Conservation (phyloP, 2,113 vertebrate species). For the Grantiella picta region DNA sequence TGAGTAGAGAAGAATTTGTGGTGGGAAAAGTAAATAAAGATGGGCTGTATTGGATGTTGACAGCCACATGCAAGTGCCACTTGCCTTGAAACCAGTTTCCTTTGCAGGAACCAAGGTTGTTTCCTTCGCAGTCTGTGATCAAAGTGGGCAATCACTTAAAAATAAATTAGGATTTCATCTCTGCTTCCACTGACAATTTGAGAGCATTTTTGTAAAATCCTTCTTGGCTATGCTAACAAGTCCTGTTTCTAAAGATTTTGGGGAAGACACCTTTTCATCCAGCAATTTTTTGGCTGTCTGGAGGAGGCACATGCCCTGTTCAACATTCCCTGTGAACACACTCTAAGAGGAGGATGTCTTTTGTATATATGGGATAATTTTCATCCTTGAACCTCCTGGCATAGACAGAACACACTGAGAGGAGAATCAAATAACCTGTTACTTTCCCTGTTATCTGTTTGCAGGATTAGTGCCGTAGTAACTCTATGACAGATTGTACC, state of each 20-base stretch:
- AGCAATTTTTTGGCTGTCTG: neutral
- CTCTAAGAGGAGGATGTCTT: neutral
- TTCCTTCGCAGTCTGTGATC: neutral
- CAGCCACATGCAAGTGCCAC: rapidly evolving
- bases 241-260: neutral
- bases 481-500: neutral
- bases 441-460: neutral
- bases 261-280: neutral
- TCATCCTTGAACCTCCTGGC: neutral
- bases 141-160: neutral
- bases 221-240: neutral
- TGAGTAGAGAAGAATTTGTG: neutral
- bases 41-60: neutral
- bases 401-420: neutral
- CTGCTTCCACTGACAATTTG: neutral
- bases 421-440: neutral
- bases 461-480: neutral
- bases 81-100: neutral
- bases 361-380: neutral
- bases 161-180: neutral
- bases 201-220: neutral
- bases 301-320: neutral
- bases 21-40: neutral
- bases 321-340: neutral
- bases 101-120: neutral